Conservation (phyloP, 1,140 invertebrate genomes). For the Himalopsyche phryganea region DNA sequence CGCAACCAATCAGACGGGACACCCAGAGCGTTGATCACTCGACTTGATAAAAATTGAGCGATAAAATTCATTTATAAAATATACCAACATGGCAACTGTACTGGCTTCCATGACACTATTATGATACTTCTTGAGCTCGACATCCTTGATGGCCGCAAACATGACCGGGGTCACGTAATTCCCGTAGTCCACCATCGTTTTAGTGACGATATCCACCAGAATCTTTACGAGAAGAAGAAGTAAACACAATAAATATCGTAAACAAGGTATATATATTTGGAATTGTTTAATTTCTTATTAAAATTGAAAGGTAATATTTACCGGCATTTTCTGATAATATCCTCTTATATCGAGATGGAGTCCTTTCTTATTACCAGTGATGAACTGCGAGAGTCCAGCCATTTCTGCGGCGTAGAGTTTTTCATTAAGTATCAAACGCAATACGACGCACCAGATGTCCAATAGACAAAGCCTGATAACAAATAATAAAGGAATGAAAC, state of each 20-base stretch:
- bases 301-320: no score
- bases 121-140: constrained; percentile 65
- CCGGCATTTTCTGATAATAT: constrained; percentile 74
- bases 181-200: constrained; percentile 56
- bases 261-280: no score
- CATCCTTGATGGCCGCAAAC: constrained; percentile 66
- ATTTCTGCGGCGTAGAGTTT: constrained; percentile 73
- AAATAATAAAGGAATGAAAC: no score
- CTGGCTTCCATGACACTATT: constrained; percentile 71
- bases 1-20: no score
- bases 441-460: constrained; percentile 44
- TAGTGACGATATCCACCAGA: constrained; percentile 61
- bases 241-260: no score
- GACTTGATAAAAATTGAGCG: no score
- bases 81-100: constrained; percentile 66
- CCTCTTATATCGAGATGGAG: constrained; percentile 67
- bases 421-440: constrained; percentile 55
- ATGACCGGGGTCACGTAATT: constrained; percentile 54
- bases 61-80: no score
- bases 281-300: no score
- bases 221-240: constrained; percentile 53
- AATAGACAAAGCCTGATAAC: constrained; percentile 39
- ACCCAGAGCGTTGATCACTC: no score
- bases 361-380: constrained; percentile 63
- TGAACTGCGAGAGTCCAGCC: constrained; percentile 65